Base-by-base conservation (phyloP, 2,888 invertebrate genomes). In the Sthenelais limicola region DNA sequence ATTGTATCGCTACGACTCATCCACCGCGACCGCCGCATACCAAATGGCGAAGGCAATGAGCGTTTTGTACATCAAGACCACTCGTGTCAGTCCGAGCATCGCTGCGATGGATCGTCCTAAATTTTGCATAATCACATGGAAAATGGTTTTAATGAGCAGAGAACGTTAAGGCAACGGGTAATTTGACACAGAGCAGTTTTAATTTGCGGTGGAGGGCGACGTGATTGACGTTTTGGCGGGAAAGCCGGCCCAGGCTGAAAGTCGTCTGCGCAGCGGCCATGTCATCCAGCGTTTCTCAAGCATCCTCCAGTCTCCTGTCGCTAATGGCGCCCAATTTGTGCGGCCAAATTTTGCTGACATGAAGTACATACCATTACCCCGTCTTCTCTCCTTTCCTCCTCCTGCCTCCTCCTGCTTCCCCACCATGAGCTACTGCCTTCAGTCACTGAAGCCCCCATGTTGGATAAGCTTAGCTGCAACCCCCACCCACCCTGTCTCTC, bases 291-390 rank as follows among this genome's bases (percentile, higher is more conserved):
- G 51, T 51, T 26, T 51, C 68, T 68, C 21, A 52, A 68, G 68
- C 30, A 35, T 35, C 68, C 68, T 51, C 51, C 51, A 48, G 33
- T 51, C 21, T 56, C 26, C 54, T 56, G 28, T 38, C 28, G 30
- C 58, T 71, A 71, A 71, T 71, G 71, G 71, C 47, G 62, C 58
- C 43, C 62, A 71, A 71, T 71, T 71, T 62, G 47, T 38, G 47
- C 58, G 47, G 51, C 43, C 71, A 71, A 71, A 71, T 71, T 71
- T 58, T 47, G 51, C 51, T 71, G 71, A 71, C 71, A 48, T 71
- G 38, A 43, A 71, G 71, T 62, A 62, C 62, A 62, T 62, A 62
- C 62, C 62, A 62, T 62, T 62, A 62, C 62, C 62, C 62, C 38
- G 38, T 62, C 38, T 62, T n/a, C n/a, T n/a, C n/a, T n/a, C n/a